Percentiles rank a stretch among this genome's conserved stretches.
These are phyloP conservation scores for Dreissena rostriformis DNA, from an alignment of 1,140 invertebrate genomes.

Conservation along the genomic window DNA sequence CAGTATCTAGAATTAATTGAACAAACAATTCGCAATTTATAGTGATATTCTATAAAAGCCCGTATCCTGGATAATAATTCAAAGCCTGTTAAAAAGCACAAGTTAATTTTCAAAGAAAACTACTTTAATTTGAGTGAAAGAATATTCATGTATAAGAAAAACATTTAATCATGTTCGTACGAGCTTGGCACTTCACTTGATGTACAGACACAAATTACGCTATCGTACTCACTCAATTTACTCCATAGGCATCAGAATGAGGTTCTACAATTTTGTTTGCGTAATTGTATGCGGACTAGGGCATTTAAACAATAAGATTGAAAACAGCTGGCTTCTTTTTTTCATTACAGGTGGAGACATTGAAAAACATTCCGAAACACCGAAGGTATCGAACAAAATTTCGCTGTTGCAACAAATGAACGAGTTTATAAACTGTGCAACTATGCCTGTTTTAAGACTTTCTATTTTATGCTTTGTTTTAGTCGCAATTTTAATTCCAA, in stretches of 20 bases:
- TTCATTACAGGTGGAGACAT: slow-evolving; percentile 19
- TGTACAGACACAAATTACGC: not conserved
- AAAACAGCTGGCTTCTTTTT: not conserved
- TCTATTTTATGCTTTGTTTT: not conserved
- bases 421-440: not conserved
- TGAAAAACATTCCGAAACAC: slow-evolving; percentile 13
- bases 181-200: too few relatives aligned
- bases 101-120: too few relatives aligned
- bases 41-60: too few relatives aligned
- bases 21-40: too few relatives aligned
- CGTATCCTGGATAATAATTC: too few relatives aligned
- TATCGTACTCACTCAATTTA: not conserved
- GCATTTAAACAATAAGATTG: too few relatives aligned
- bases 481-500: not conserved
- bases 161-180: too few relatives aligned
- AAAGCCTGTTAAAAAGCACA: too few relatives aligned
- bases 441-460: not conserved
- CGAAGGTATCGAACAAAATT: slow-evolving; percentile 18
- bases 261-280: not conserved
- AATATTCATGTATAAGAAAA: too few relatives aligned
- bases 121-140: too few relatives aligned
- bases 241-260: not conserved
- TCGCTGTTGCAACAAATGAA: slow-evolving; percentile 14
- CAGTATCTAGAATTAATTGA: too few relatives aligned
- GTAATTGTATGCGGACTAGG: not conserved